A percentile compares a stretch with the other conserved stretches of the same genome.
These are phyloP conservation scores for Solea solea DNA, from an alignment of 2,113 vertebrate genomes.

Conservation along the genomic window DNA sequence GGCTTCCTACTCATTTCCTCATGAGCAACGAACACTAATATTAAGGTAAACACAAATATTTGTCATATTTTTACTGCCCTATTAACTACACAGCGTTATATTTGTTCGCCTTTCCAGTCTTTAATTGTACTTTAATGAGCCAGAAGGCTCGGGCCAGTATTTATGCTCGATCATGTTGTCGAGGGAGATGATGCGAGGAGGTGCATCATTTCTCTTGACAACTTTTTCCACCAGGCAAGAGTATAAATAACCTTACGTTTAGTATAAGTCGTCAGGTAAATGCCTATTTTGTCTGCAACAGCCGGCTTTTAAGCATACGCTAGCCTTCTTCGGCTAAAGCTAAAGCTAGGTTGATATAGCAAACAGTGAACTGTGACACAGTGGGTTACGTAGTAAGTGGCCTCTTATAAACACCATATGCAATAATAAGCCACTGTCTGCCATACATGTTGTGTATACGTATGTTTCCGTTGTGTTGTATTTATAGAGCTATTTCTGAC, in stretches of 20 bases:
- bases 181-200: constrained; percentile 36
- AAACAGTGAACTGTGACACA: not conserved
- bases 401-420: too few species aligned
- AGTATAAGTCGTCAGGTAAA: too few species aligned
- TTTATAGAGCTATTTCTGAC: not conserved
- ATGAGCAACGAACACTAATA: constrained; percentile 33
- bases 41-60: constrained; percentile 51
- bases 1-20: not conserved
- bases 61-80: fast-evolving
- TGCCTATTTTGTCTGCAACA: too few species aligned
- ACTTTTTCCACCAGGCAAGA: constrained; percentile 9
- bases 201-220: not conserved
- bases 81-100: fast-evolving
- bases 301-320: not conserved
- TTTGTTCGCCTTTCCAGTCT: fast-evolving
- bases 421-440: not conserved
- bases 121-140: not conserved
- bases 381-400: not conserved
- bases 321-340: not conserved
- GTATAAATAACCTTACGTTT: too few species aligned
- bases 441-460: not conserved
- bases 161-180: not conserved
- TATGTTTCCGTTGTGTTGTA: too few species aligned
- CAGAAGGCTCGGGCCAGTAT: not conserved
- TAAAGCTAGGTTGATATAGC: not conserved